Conservation (phyloP, 2,797 vertebrate genomes). For the Ataeniobius toweri region DNA sequence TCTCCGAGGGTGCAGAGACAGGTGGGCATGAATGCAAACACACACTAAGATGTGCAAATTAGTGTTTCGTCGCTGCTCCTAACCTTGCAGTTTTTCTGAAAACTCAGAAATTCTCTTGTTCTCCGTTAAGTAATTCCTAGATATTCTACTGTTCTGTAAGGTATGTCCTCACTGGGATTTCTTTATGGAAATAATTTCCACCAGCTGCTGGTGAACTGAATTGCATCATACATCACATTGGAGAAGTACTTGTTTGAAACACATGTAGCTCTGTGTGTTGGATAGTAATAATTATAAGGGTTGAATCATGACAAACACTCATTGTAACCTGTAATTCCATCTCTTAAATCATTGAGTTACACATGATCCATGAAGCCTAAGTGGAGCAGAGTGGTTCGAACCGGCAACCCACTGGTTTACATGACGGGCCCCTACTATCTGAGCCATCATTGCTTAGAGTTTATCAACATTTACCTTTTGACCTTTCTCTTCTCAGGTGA, state of each 20-base stretch:
- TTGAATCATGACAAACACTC: neutral
- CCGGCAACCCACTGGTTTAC: no score
- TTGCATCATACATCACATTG: neutral
- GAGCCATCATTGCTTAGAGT: neutral
- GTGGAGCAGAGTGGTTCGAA: no score
- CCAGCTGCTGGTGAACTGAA: conserved; percentile 3
- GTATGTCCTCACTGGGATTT: neutral
- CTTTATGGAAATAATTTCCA: conserved; percentile 6
- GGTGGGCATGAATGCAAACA: conserved; percentile 71
- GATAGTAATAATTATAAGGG: neutral
- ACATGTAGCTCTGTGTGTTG: neutral
- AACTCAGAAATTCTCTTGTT: neutral
- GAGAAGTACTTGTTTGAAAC: neutral
- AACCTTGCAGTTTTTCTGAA: neutral
- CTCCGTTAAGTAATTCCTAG: neutral
- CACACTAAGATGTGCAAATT: neutral
- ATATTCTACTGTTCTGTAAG: neutral
- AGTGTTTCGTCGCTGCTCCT: neutral
- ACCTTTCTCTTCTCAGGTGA: conserved; percentile 83
- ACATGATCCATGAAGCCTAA: no score
- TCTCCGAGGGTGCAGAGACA: conserved; percentile 98
- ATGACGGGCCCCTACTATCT: no score
- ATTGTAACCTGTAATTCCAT: neutral
- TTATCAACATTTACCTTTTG: neutral
- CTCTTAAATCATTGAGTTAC: neutral